Evolutionary conservation across 2,797 vertebrate species (phyloP).

Genomic region (Scarus forsteni): DNA sequence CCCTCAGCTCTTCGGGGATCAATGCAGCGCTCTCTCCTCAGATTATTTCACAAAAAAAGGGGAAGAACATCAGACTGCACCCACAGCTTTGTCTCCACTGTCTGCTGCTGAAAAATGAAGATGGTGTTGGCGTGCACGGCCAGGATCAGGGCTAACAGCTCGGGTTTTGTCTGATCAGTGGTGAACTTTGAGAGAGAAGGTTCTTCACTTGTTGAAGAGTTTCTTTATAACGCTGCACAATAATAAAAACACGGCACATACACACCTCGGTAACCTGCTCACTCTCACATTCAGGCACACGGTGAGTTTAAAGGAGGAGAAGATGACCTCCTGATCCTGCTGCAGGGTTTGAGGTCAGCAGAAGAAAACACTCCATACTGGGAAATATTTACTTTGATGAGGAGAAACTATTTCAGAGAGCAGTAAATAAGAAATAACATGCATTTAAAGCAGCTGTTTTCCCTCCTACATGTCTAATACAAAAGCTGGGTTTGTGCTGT

Average conservation of each 20-base stretch:
- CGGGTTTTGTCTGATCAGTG: slow-evolving; percentile 16
- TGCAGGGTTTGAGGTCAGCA: neutral
- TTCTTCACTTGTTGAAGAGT: slow-evolving; percentile 9
- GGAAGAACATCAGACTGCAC: slow-evolving; percentile 29
- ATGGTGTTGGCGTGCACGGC: slow-evolving; percentile 9
- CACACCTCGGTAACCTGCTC: neutral
- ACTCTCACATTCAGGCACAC: neutral
- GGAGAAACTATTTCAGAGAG: neutral
- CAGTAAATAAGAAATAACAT: neutral
- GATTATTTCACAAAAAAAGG: slow-evolving; percentile 47
- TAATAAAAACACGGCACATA: too few relatives aligned
- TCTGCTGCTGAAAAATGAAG: slow-evolving; percentile 1
- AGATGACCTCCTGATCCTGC: neutral
- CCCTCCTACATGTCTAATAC: too few relatives aligned
- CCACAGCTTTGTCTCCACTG: neutral
- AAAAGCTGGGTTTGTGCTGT: neutral
- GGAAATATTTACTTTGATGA: neutral
- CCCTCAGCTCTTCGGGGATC: slow-evolving; percentile 61
- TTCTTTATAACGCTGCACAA: slow-evolving; percentile 1
- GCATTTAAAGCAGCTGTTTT: neutral
- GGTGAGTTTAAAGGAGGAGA: neutral
- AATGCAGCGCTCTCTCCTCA: slow-evolving; percentile 48
- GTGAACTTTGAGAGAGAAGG: slow-evolving; percentile 3
- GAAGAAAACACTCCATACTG: neutral
- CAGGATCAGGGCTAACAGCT: slow-evolving; percentile 12